phyloP scores from a whole-genome alignment of 2,888 invertebrate species.

The Orchestes rusci region DNA sequence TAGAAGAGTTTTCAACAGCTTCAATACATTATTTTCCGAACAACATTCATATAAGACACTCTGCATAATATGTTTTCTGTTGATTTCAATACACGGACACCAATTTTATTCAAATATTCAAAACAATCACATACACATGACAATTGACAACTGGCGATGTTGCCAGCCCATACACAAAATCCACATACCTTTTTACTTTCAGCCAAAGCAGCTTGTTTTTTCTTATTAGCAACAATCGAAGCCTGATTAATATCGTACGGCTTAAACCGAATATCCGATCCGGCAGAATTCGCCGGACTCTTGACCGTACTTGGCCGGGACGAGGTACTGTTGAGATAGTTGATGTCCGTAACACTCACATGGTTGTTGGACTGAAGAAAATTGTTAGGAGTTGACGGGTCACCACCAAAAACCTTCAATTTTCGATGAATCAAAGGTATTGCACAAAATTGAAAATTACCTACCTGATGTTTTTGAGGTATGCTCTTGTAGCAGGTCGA shows the following conservation, averaged over 20 bases:
- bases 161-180: too few species aligned
- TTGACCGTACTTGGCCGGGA: conserved; percentile 48
- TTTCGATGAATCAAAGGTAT: background rate
- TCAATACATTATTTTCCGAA: too few species aligned
- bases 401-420: conserved; percentile 50
- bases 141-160: too few species aligned
- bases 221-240: conserved; percentile 44
- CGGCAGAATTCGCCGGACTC: conserved; percentile 49
- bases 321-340: conserved; percentile 37
- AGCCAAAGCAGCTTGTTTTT: conserved; percentile 43
- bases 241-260: conserved; percentile 52
- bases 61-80: too few species aligned
- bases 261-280: conserved; percentile 53
- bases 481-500: conserved; percentile 79
- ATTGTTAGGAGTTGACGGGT: conserved; percentile 21
- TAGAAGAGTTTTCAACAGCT: too few species aligned
- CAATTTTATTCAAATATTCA: too few species aligned
- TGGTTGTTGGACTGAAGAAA: conserved; percentile 37
- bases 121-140: too few species aligned
- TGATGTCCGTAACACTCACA: conserved; percentile 41
- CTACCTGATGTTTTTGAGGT: conserved; percentile 61
- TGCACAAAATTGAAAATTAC: background rate
- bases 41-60: too few species aligned
- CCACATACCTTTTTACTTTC: too few species aligned
- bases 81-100: too few species aligned